Evolutionary conservation across 2,113 vertebrate species (phyloP), one percentile per base, ranked within the genome.

Genomic region (Triplophysa siluroides): DNA sequence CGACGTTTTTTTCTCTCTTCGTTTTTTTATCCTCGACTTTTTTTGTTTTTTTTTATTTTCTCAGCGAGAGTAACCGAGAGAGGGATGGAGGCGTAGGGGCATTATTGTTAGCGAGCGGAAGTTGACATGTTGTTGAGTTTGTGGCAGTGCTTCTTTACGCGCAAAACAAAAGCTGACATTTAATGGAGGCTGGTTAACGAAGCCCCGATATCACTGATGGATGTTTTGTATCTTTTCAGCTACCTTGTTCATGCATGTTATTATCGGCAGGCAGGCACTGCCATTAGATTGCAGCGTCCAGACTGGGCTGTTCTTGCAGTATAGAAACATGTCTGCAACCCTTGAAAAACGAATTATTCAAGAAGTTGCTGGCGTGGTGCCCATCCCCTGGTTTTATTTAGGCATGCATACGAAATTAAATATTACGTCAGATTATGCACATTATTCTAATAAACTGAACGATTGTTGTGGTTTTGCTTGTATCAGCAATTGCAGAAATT

Each of bases 31-130:
- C 76, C 75, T 74, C 83, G 78, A 86, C 78, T 88, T 90, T 91
- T 90, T 86, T 71, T 84, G n/a, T 84, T 5, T 89, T 87, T 91
- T 93, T 91, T 91, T 90, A 81, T 91, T 89, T 91, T 90, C 85
- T 83, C 84, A 66, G 88, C 72, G 87, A 89, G 89, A 87, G 87
- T 88, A 89, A 87, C 85, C 85, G 85, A 87, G 90, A 84, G 85
- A 85, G 87, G 79, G 83, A 91, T 86, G 88, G 88, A 89, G 83
- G 87, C 84, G 80, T 73, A 83, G 87, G 73, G 81, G 9, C 84
- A 78, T 84, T 84, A 81, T 86, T 86, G 84, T 90, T 88, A 79
- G 88, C 24, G 4, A 71, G 86, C 84, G 65, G 82, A 83, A 52
- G 75, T 87, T 89, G 82, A 81, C 73, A 84, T 71, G 71, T 84